These are phyloP conservation scores for Phallusia fumigata DNA, from an alignment of 23 tunicate genomes.

Conservation along the genomic window DNA sequence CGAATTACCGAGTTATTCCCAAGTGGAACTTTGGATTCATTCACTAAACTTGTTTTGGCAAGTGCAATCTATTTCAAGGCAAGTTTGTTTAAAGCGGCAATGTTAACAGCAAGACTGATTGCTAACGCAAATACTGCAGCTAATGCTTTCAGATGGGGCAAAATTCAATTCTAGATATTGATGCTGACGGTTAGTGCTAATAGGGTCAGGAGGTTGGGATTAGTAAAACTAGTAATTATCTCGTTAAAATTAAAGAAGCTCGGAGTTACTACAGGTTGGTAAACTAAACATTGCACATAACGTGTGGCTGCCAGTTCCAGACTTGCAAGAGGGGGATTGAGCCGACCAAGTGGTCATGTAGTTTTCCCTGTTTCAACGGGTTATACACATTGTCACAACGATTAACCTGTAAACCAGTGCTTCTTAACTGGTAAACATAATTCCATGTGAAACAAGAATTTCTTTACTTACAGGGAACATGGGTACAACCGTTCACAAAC, in stretches of 20 bases:
- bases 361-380: too few species aligned
- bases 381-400: too few species aligned
- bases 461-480: slow-evolving; percentile 18
- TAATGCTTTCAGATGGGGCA: background rate
- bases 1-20: background rate
- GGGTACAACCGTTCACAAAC: slow-evolving; percentile 15
- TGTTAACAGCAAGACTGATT: too few species aligned
- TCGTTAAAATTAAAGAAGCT: too few species aligned
- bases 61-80: slow-evolving; percentile 36
- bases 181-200: too few species aligned
- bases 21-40: background rate
- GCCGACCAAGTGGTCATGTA: too few species aligned
- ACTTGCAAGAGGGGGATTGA: too few species aligned
- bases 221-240: too few species aligned
- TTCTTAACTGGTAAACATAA: background rate
- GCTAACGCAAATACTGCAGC: background rate
- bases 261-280: too few species aligned
- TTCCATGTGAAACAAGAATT: background rate
- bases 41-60: slow-evolving; percentile 15
- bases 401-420: background rate
- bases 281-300: too few species aligned
- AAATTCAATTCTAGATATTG: background rate
- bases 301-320: too few species aligned
- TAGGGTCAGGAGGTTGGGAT: too few species aligned
- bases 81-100: background rate